A percentile compares a stretch with the other conserved stretches of the same genome.
Evolutionary conservation across 2,113 vertebrate genomes (phyloP).

Genomic region (Candoia aspera): DNA sequence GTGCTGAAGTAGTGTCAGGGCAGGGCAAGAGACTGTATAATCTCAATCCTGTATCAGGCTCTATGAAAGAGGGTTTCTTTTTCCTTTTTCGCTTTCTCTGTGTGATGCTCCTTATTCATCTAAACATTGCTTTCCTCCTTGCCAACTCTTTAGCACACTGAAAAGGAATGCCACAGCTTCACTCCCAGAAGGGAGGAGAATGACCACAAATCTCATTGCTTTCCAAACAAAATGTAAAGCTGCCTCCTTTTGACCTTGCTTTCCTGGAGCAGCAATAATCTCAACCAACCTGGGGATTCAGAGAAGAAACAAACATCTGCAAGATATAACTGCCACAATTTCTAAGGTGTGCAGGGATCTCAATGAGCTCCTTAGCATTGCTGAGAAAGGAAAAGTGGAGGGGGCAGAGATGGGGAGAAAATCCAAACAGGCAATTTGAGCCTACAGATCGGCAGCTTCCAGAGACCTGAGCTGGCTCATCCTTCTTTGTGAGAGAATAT

Average conservation of each 20-base stretch:
- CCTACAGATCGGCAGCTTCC: not conserved
- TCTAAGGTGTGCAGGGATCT: conserved; percentile 23
- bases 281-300: conserved; percentile 23
- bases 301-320: conserved; percentile 42
- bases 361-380: conserved; percentile 31
- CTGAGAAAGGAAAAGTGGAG: conserved; percentile 22
- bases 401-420: not conserved
- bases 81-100: conserved; percentile 39
- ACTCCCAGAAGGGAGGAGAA: conserved; percentile 51
- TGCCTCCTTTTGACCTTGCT: conserved; percentile 32
- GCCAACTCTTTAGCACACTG: conserved; percentile 61
- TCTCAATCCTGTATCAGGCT: conserved; percentile 56
- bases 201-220: conserved; percentile 47
- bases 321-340: conserved; percentile 27
- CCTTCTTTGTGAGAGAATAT: not conserved
- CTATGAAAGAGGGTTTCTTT: conserved; percentile 42
- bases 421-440: not conserved
- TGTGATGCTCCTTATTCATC: conserved; percentile 52
- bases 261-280: conserved; percentile 43
- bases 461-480: not conserved
- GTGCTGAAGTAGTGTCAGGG: conserved; percentile 43
- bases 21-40: conserved; percentile 38
- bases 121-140: conserved; percentile 58
- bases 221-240: conserved; percentile 45
- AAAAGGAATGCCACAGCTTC: conserved; percentile 41